A percentile compares a stretch with the other conserved stretches of the same genome.
phyloP scores from a whole-genome alignment of 2,797 vertebrate genomes.

The Discoglossus pictus region DNA sequence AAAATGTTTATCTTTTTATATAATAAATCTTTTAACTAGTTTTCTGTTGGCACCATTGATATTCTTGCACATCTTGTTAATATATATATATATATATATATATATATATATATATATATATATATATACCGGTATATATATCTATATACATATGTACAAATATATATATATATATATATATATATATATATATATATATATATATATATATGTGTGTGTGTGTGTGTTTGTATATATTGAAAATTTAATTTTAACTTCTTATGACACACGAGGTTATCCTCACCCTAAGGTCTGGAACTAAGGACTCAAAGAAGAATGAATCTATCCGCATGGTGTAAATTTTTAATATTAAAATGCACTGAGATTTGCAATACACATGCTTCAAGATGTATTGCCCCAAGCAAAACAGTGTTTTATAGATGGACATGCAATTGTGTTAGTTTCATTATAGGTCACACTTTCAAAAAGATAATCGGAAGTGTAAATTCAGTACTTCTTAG shows the following conservation, averaged over 20 bases:
- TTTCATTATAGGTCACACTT: conserved; percentile 58
- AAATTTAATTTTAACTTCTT: conserved; percentile 31
- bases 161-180: neutral
- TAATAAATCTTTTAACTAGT: too few species aligned
- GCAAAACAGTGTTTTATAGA: conserved; percentile 79
- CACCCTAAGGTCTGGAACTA: conserved; percentile 53
- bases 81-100: too few species aligned
- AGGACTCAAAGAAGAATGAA: conserved; percentile 67
- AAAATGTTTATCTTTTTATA: too few species aligned
- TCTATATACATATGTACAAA: too few species aligned
- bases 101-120: too few species aligned
- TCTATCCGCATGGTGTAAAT: conserved; percentile 74
- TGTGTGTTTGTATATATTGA: neutral
- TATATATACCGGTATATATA: too few species aligned
- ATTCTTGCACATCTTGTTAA: too few species aligned
- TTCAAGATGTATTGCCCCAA: conserved; percentile 77
- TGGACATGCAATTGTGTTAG: conserved; percentile 67
- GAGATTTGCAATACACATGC: conserved; percentile 78
- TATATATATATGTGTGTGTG: neutral
- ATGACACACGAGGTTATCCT: conserved; percentile 55
- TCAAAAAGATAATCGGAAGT: conserved; percentile 55
- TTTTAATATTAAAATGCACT: conserved; percentile 81
- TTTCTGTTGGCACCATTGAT: too few species aligned
- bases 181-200: neutral
- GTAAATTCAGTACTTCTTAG: conserved; percentile 16